Base-by-base conservation (phyloP, 2,888 invertebrate species). In the Drosophila antonietae region DNA sequence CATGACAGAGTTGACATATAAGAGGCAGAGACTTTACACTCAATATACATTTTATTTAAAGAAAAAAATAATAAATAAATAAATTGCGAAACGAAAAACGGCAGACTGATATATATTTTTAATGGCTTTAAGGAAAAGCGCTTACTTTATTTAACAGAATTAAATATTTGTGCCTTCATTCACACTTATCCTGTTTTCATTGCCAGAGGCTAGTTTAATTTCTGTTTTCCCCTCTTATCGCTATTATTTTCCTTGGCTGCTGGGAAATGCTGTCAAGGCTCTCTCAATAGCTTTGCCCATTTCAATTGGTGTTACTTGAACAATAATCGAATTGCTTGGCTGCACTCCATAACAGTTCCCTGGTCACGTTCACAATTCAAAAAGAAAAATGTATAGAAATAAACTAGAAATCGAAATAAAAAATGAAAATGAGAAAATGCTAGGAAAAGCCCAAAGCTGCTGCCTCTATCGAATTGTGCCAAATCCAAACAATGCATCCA, bases 291-390 rank as follows among this genome's bases (percentile, higher is more conserved):
- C 31, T 64, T 33, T 46, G 63, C 41, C 46, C 20, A 62, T 61
- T 68, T 67, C 65, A 68, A 63, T 73, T 75, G 31, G 44, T 59
- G 55, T 58, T 74, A 41, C 68, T 74, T 66, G 49, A 67, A 49
- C 70, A 78, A 65, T 66, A 78, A 78, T 68, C 70, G 55, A 70
- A 60, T 70, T 70, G 59, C 46, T 59, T 56, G 60, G 43, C 58
- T 51, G 60, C 47, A 53, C 56, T 57, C 20, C 35, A 60, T 35
- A 75, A 37, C 52, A 53, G 46, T 39, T 72, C 10, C 41, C 46
- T 49, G 52, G 74, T 81, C 81, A 79, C 79, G 81, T 81, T 49
- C 69, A 46, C 43, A 64, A 52, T 59, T 55, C 10, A n/a, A 55
- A 49, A 44, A 43, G 18, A 9, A 41, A 37, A 9, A 33, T 33